Evolutionary conservation across 1,140 invertebrate genomes (phyloP).

Genomic region (Epicauta chinensis): DNA sequence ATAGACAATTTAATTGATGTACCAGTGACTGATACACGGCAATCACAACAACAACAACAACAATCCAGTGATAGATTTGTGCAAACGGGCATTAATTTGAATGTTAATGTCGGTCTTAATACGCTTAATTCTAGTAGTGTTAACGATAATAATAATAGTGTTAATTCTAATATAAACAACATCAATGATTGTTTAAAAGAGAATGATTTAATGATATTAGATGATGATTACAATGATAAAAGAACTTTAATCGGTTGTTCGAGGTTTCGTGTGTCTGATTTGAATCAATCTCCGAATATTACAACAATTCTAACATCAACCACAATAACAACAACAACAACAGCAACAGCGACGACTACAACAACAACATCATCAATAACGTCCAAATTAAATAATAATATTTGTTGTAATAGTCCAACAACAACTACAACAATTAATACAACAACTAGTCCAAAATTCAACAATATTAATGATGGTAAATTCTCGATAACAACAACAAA

Average conservation of each 20-base stretch:
- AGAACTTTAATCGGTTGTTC: conserved; percentile 36
- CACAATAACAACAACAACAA: neutral
- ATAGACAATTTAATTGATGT: conserved; percentile 37
- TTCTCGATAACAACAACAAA: conserved; percentile 1
- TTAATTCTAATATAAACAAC: conserved; percentile 23
- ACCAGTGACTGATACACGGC: conserved; percentile 33
- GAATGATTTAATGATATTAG: conserved; percentile 12
- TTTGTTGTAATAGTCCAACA: conserved; percentile 22
- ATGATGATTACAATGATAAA: conserved; percentile 22
- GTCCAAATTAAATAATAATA: conserved; percentile 24
- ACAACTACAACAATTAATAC: conserved; percentile 35
- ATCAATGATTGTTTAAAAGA: conserved; percentile 16
- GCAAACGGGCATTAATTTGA: conserved; percentile 30
- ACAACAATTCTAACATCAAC: conserved; percentile 13
- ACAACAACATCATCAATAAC: neutral
- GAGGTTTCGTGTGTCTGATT: conserved; percentile 36
- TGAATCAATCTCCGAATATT: neutral
- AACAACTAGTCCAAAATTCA: conserved; percentile 39
- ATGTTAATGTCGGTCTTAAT: conserved; percentile 31
- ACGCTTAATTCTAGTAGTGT: conserved; percentile 31
- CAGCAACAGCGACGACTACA: conserved; percentile 1
- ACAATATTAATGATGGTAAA: conserved; percentile 30
- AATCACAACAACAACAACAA: conserved; percentile 5
- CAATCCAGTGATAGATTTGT: conserved; percentile 21
- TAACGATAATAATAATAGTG: conserved; percentile 28